Evolutionary conservation across 2,113 vertebrate species (phyloP), one percentile per base, ranked within the genome.

Genomic region (Amia ocellicauda): DNA sequence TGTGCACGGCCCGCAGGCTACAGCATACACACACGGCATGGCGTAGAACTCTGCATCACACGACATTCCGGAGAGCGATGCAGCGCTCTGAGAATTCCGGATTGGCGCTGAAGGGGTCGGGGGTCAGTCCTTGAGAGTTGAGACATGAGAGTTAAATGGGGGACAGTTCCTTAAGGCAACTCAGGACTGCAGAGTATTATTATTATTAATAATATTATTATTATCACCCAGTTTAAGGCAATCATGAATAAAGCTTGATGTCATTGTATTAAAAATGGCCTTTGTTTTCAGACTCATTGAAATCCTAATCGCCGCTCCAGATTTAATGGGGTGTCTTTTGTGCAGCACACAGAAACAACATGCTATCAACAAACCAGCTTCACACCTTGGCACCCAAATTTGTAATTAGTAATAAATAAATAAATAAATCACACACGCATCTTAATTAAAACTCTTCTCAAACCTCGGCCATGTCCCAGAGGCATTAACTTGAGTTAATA

Each of bases 401-500:
- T 60, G 28, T 42, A 71, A 64, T 68, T 71, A 72, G 65, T 63
- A 45, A 58, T 52, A 52, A 31, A 45, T n/a, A n/a, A n/a, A n/a
- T n/a, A n/a, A n/a, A n/a, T n/a, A 65, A 73, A 69, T 31, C 71
- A 75, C 36, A 69, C 40, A 67, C 41, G 40, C 54, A 58, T 75
- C 58, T 68, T 74, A 72, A 77, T 75, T 63, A 76, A 74, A 74
- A 31, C 68, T 49, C 63, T 64, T 47, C 1, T 4, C 53, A 51
- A 55, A 17, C 58, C 49, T 61, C 58, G 31, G 61, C 60, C 29
- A 11, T n/a, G 41, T 68, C 62, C 55, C 55, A 14, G 54, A 62
- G 55, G 63, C 55, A 45, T 52, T 54, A 58, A 59, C 27, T 55
- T 66, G 61, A 69, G 63, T 66, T 62, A 69, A 64, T 56, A 47